A percentile compares a stretch with the other conserved stretches of the same genome.
phyloP scores from a whole-genome alignment of 2,797 vertebrate species.

The Cuculus canorus region DNA sequence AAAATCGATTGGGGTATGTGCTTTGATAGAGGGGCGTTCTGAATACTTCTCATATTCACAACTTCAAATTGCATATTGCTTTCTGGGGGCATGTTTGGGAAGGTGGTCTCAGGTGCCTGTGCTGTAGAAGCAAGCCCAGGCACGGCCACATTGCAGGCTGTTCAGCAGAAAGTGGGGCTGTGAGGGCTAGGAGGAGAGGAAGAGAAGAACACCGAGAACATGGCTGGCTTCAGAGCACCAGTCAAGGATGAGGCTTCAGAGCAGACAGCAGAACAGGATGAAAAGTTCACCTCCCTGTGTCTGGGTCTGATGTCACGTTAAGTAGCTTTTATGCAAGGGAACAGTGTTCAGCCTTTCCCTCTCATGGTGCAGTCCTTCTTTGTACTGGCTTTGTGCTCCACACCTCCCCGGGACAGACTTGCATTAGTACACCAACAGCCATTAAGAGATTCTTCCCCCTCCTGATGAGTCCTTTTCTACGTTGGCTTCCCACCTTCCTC shows the following conservation, averaged over 20 bases:
- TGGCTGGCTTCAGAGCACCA: background rate
- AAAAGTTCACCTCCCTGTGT: background rate
- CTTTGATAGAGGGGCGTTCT: background rate
- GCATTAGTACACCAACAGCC: background rate
- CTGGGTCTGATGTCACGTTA: background rate
- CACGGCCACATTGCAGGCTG: background rate
- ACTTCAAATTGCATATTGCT: background rate
- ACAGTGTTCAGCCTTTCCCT: background rate
- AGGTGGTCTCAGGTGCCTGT: background rate
- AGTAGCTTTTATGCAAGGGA: background rate
- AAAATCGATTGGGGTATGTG: background rate
- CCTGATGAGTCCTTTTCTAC: background rate
- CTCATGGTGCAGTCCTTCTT: background rate
- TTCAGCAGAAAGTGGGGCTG: background rate
- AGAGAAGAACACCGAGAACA: background rate
- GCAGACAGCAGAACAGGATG: background rate
- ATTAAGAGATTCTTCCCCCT: background rate
- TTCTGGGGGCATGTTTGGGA: background rate
- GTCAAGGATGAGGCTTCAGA: background rate
- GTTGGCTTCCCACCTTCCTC: background rate
- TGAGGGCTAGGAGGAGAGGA: background rate
- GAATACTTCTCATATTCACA: background rate
- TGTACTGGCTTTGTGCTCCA: background rate
- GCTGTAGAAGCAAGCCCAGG: background rate
- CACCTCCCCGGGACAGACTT: rapidly evolving